Conservation (phyloP, 2,888 invertebrate species). For the Rhagophthalmus giganteus region DNA sequence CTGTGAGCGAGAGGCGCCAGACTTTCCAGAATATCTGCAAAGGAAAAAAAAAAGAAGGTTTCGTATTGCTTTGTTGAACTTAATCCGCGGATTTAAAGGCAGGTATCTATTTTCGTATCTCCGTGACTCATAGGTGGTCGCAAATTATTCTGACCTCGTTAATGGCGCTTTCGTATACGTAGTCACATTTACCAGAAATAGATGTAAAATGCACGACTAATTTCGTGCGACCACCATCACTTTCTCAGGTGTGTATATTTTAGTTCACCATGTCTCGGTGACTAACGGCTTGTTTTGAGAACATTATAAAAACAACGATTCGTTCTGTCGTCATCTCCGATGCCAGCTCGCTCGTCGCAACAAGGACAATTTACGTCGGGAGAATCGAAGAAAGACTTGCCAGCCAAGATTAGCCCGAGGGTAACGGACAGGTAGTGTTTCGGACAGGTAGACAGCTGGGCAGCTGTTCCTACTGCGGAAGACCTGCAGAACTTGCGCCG, state of each 20-base stretch:
- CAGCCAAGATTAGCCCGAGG: slow-evolving; percentile 15
- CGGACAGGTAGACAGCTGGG: slow-evolving; percentile 35
- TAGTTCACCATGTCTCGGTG: background rate
- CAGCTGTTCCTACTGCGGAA: slow-evolving; percentile 26
- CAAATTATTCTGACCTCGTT: slow-evolving; percentile 29
- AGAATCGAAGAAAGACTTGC: slow-evolving; percentile 16
- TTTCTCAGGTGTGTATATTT: background rate
- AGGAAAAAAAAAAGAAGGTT: no score
- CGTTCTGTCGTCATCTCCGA: no score
- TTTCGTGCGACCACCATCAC: no score
- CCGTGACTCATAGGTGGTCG: slow-evolving; percentile 21
- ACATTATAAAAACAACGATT: background rate
- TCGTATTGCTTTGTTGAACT: slow-evolving; percentile 15
- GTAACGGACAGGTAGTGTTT: slow-evolving; percentile 30
- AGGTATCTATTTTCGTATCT: slow-evolving; percentile 21
- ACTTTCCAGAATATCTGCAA: no score
- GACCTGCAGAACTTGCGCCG: slow-evolving; percentile 3
- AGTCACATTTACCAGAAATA: slow-evolving; percentile 15
- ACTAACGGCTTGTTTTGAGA: background rate
- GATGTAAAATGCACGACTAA: slow-evolving; percentile 16
- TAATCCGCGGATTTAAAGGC: slow-evolving; percentile 7
- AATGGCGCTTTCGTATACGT: slow-evolving; percentile 10
- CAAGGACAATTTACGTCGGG: background rate
- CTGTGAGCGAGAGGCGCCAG: no score
- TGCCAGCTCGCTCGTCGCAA: no score